Evolutionary conservation across 37 sponge, comb jelly and placozoan genomes (phyloP), one percentile per base, ranked within the genome.

Genomic region (Ephydatia muelleri): DNA sequence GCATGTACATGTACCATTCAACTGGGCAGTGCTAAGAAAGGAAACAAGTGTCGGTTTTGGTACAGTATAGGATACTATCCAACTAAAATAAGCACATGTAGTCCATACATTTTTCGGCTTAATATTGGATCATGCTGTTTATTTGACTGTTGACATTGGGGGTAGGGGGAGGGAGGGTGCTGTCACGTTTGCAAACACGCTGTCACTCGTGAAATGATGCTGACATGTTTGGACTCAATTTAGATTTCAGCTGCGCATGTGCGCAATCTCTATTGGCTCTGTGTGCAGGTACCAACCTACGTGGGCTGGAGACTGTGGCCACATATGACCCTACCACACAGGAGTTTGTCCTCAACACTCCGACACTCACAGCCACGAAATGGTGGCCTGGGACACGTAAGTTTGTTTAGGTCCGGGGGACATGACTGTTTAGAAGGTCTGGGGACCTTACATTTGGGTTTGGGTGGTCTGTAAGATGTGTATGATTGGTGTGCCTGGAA

Each of bases 301-400:
- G 95, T 38, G 97, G 97, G 26, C 69, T 96, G 79, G 97, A 96
- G 67, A 96, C 97, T 13, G 92, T 88, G 22, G 97, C 97, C 19
- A 94, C 96, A 0, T 96, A 91, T 64, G 93, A 92, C 64, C 88
- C 85, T 23, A 79, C 29, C 4, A 89, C 84, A 8, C 87, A 94
- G 82, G 91, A 96, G 79, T 96, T 96, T 86, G 81, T 92, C 0
- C n/a, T 96, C 27, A 47, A 96, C 80, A 84, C 84, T 70, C 97
- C 97, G 49, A 96, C 95, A 38, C 80, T 91, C 31, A 94, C 95
- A 31, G 90, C 97, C 70, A 94, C 78, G 57, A 96, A 96, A 38
- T 96, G 92, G 92, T 96, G 97, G 97, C 90, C 95, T 49, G 97
- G 97, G 13, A 76, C 83, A 87, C 47, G 95, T 95, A 83, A 87